phyloP scores from a whole-genome alignment of 2,113 vertebrate species.

The Hippocampus abdominalis region DNA sequence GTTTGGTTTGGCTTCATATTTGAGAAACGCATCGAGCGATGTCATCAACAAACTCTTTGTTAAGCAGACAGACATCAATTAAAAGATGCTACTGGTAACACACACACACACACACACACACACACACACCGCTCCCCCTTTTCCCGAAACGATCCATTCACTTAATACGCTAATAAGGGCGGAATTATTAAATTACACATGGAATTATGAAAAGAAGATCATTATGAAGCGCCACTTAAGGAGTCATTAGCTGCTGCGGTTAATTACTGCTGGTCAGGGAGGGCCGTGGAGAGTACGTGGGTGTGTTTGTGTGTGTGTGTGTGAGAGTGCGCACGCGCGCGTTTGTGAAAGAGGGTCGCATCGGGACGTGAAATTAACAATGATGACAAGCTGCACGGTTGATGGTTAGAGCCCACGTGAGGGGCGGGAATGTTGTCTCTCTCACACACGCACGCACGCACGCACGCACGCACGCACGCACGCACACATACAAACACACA shows the following conservation, averaged over 20 bases:
- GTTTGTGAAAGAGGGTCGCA: slow-evolving; percentile 78
- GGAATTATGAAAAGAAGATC: slow-evolving; percentile 99
- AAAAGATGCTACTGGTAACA: slow-evolving; percentile 69
- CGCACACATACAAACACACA: not conserved
- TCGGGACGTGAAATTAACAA: slow-evolving; percentile 94
- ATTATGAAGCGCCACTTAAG: slow-evolving; percentile 97
- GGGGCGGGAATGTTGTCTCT: slow-evolving; percentile 30
- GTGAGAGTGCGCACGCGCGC: not conserved
- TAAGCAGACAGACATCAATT: slow-evolving; percentile 70
- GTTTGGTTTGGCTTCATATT: not conserved
- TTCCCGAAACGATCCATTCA: slow-evolving; percentile 84
- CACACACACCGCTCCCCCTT: not conserved
- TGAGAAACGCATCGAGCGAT: not conserved
- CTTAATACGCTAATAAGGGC: slow-evolving; percentile 91
- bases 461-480: slow-evolving; percentile 17
- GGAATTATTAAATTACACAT: slow-evolving; percentile 99
- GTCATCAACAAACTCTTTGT: slow-evolving; percentile 33
- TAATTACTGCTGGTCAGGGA: slow-evolving; percentile 98
- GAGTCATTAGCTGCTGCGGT: slow-evolving; percentile 99
- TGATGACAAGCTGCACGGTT: slow-evolving; percentile 73
- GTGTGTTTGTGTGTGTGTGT: not conserved
- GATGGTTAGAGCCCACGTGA: not conserved
- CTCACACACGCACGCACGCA: slow-evolving; percentile 8
- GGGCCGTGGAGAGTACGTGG: slow-evolving; percentile 48
- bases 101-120: slow-evolving; percentile 58